These are phyloP conservation scores for Clusia tigrina DNA, from an alignment of 2,888 invertebrate species.

Conservation along the genomic window DNA sequence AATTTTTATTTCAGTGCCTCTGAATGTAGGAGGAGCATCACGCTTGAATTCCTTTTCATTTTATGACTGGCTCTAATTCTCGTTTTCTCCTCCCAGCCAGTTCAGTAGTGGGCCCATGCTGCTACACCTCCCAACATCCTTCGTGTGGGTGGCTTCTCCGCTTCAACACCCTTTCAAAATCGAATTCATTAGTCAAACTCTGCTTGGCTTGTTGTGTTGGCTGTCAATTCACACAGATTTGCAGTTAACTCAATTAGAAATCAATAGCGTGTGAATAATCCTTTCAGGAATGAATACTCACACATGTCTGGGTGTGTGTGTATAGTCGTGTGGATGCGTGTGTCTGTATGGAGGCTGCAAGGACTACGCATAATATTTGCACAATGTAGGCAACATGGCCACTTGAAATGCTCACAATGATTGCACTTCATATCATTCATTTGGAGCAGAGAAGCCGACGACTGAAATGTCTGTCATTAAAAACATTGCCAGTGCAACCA, in stretches of 20 bases:
- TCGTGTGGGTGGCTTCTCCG: no score
- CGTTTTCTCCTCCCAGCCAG: no score
- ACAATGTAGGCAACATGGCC: conserved; percentile 13
- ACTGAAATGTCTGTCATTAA: conserved; percentile 8
- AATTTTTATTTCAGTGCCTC: no score
- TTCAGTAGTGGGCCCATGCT: no score
- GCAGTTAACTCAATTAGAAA: conserved; percentile 65
- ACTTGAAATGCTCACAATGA: conserved; percentile 59
- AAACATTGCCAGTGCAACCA: no score
- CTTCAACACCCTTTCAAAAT: conserved; percentile 58
- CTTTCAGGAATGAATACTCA: conserved; percentile 54
- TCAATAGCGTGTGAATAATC: conserved; percentile 65
- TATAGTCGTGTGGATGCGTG: no score
- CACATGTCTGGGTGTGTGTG: conserved; percentile 20
- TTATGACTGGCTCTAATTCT: no score
- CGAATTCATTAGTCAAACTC: conserved; percentile 61
- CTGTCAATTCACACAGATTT: conserved; percentile 62
- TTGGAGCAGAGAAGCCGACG: conserved; percentile 31
- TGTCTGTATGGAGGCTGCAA: no score
- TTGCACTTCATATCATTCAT: conserved; percentile 58
- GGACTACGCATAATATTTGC: no score
- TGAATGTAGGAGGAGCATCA: no score
- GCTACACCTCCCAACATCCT: no score
- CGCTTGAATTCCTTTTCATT: no score
- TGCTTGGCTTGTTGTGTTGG: conserved; percentile 47